Conservation (phyloP, 2,113 vertebrate species). For the Platichthys stellatus region DNA sequence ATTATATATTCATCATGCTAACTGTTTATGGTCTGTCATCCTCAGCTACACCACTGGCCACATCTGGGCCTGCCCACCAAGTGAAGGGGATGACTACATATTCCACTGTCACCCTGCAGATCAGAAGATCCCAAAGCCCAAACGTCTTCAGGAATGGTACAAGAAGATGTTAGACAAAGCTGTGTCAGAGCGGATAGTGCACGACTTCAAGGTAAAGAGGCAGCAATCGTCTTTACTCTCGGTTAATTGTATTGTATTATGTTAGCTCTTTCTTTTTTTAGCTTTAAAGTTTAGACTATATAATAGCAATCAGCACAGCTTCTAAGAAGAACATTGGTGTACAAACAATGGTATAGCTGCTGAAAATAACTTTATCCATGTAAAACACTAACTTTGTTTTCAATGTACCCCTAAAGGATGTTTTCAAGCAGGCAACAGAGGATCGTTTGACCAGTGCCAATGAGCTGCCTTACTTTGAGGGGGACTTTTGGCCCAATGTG, state of each 20-base stretch:
- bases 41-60: constrained; percentile 94
- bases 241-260: neutral
- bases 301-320: too few species aligned
- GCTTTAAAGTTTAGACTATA: too few species aligned
- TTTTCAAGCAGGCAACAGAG: constrained; percentile 98
- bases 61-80: constrained; percentile 99
- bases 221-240: neutral
- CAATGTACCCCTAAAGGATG: constrained; percentile 83
- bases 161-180: constrained; percentile 99
- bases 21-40: constrained; percentile 2
- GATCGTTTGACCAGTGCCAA: constrained; percentile 98
- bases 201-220: constrained; percentile 92
- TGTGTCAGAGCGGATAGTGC: constrained; percentile 94
- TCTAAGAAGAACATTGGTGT: neutral
- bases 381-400: constrained; percentile 17
- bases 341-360: neutral
- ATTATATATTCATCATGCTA: neutral
- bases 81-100: constrained; percentile 99
- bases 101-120: constrained; percentile 98
- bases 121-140: constrained; percentile 98
- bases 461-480: constrained; percentile 97
- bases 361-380: neutral
- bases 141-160: constrained; percentile 98
- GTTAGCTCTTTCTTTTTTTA: too few species aligned
- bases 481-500: constrained; percentile 99